Base-by-base conservation (phyloP, 2,888 invertebrate genomes). In the Patella ulyssiponensis region DNA sequence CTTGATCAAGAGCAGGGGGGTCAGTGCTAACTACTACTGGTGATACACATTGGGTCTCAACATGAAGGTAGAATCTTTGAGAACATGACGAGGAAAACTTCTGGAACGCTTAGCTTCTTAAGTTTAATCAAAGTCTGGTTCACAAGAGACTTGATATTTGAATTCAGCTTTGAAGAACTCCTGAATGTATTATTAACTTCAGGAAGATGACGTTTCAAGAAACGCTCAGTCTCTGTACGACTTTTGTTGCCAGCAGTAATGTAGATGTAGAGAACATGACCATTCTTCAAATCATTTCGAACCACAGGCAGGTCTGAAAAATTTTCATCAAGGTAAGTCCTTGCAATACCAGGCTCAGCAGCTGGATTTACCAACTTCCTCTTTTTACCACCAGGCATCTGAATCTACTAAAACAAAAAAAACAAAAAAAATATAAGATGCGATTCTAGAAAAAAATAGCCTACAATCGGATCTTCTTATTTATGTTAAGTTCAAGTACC, bases 221-320 rank as follows among this genome's bases (percentile, higher is more conserved):
- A 56, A 15, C 56, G 56, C 56, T 56, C 56, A 56, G 56, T 56
- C 56, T 56, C 56, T 56, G 56, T 56, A 15, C 56, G 56, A 56
- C 56, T 56, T 56, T 56, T 56, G 17, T 56, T 56, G 15, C 56
- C 56, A 56, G 56, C 14, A 15, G 56, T 15, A 17, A 56, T 15
- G 17, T 56, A 56, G 14, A 56, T 56, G 14, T 56, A 17, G 56
- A 56, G 56, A 15, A 56, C 56, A 56, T 56, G 56, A 56, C 56
- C 56, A 56, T 56, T 56, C 56, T 56, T 56, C 17, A 56, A 56
- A 56, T 56, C 56, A 56, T 15, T 14, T 56, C 56, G 3, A 56
- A 14, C 17, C 14, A 17, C 17, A 17, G 56, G 56, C 1, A 56
- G 56, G 17, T 56, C 17, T 56, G 17, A 14, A 56, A 56, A 56